Base-by-base conservation (phyloP, 2,113 vertebrate genomes). In the Nothocercus nigrocapillus region DNA sequence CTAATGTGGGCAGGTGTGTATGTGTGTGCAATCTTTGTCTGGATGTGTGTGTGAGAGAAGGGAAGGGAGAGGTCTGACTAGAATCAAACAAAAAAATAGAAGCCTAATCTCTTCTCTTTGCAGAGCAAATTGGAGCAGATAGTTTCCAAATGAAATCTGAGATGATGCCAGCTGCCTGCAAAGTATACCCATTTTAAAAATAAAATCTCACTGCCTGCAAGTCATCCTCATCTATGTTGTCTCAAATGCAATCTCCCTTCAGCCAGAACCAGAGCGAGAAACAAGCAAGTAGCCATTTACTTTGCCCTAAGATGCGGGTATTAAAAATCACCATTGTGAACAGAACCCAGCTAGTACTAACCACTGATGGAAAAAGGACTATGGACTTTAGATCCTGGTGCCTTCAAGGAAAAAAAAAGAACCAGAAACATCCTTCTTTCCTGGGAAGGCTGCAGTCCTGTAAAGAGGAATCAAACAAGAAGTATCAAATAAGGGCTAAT, bases 61-160 rank as follows among this genome's bases (percentile, higher is more conserved):
- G 78, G 30, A 82, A 63, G 28, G 45, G 70, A 88, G 63, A 88
- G 45, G 15, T 64, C 76, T 95, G 73, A 75, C 30, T n/a, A 94
- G 77, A 92, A 72, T 32, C 58, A 84, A 93, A 86, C 49, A 88
- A 79, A 97, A 97, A 32, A 95, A 86, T 75, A 91, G 82, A 88
- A 78, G 40, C 85, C 40, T 93, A 82, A 95, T 94, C 58, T 87
- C 62, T 93, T 84, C 58, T 84, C 73, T 94, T 80, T 77, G 66
- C 68, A 82, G 44, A 79, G 36, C 66, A 95, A 88, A 93, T 86
- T 86, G 88, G 38, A 96, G 73, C 53, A 89, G 90, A 93, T 86
- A 94, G 76, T 81, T 91, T 93, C 94, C 85, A 96, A 94, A 93
- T 90, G 88, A 95, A 96, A 96, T 69, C 73, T 93, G 80, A 95